These are phyloP conservation scores for Willisornis vidua DNA, from an alignment of 2,113 vertebrate genomes.

Conservation along the genomic window DNA sequence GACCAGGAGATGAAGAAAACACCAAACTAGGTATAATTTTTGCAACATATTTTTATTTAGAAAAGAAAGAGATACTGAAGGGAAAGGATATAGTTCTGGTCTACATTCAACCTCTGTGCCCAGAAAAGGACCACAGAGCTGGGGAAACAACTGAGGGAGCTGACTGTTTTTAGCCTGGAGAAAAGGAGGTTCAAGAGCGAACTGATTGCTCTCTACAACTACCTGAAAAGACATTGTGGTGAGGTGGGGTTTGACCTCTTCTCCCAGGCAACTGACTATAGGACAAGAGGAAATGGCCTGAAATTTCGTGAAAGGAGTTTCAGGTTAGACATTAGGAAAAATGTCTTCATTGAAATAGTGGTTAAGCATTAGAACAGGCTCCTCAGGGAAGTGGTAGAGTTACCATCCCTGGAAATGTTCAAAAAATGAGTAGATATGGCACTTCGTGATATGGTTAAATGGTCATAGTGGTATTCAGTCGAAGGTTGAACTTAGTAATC, in stretches of 20 bases:
- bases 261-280: background rate
- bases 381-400: background rate
- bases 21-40: background rate
- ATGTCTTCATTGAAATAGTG: background rate
- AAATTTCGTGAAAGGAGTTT: background rate
- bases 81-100: background rate
- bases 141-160: accelerated
- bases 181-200: background rate
- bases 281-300: background rate
- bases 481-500: background rate
- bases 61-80: background rate
- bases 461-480: background rate
- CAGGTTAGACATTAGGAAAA: background rate
- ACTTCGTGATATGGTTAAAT: background rate
- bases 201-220: background rate
- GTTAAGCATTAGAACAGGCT: background rate
- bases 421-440: background rate
- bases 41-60: background rate
- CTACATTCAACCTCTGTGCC: background rate
- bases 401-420: background rate
- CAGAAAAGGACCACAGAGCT: background rate
- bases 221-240: background rate
- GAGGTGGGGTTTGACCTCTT: background rate
- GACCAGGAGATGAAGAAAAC: background rate
- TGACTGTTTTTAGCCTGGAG: background rate